A percentile compares a stretch with the other conserved stretches of the same genome.
Evolutionary conservation across 2,113 vertebrate genomes (phyloP).

Genomic region (Macquaria australasica): DNA sequence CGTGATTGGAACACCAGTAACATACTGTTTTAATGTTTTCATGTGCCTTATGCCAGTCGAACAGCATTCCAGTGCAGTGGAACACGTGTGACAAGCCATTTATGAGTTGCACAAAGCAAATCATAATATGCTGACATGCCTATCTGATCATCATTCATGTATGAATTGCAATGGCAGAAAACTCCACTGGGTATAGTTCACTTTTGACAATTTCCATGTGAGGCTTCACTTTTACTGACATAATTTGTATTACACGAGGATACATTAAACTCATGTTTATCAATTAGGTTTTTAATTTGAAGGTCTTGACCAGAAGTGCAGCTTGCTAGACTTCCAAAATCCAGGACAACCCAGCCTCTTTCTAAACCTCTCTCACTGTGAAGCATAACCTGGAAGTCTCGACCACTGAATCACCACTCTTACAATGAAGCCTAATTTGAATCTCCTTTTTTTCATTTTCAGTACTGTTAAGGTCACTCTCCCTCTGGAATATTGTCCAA

Average conservation of each 20-base stretch:
- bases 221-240: not conserved
- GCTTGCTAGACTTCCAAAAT: not conserved
- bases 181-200: too few relatives aligned
- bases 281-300: constrained; percentile 51
- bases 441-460: constrained; percentile 6
- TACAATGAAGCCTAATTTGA: constrained; percentile 50
- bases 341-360: constrained; percentile 2
- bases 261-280: not conserved
- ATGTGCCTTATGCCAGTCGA: too few relatives aligned
- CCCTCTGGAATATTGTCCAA: constrained; percentile 50
- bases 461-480: not conserved
- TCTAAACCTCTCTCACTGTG: not conserved
- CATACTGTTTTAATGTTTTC: too few relatives aligned
- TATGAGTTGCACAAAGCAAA: too few relatives aligned
- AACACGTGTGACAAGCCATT: too few relatives aligned
- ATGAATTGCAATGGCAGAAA: too few relatives aligned
- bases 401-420: not conserved
- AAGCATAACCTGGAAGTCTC: not conserved
- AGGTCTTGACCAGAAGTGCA: constrained; percentile 22
- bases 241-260: not conserved
- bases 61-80: too few relatives aligned
- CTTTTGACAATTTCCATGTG: too few relatives aligned
- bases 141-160: too few relatives aligned
- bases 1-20: too few relatives aligned
- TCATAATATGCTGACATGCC: too few relatives aligned